Percentiles rank a stretch among this genome's conserved stretches.
Conservation (phyloP, 2,113 vertebrate species). For the Origma solitaria region DNA sequence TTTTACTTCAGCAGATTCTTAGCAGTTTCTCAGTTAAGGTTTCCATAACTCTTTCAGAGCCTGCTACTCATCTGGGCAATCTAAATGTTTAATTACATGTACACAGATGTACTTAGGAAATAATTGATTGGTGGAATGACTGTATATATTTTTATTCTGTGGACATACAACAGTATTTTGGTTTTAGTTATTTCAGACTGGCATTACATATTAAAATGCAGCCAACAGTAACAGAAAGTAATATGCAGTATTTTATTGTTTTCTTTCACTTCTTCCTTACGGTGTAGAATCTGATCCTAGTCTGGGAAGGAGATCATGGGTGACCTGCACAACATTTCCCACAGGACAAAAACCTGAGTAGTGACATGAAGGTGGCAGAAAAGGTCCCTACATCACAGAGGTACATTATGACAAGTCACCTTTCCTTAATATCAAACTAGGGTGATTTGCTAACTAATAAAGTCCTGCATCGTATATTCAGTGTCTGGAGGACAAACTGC, state of each 20-base stretch:
- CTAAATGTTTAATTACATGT: neutral
- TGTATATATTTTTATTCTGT: neutral
- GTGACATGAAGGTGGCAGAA: neutral
- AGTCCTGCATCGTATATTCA: neutral
- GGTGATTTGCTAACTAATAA: neutral
- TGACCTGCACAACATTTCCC: neutral
- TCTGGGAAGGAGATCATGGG: neutral
- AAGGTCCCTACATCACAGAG: neutral
- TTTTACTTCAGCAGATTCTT: neutral
- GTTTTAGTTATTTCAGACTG: neutral
- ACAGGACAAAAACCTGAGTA: neutral
- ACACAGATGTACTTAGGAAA: neutral
- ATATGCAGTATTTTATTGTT: neutral
- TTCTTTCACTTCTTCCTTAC: neutral
- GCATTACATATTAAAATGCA: neutral
- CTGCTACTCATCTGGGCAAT: neutral
- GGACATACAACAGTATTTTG: neutral
- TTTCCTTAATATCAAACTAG: neutral
- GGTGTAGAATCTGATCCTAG: neutral
- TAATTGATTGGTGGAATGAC: neutral
- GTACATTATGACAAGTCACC: neutral
- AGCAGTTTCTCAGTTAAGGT: neutral
- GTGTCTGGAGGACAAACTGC: neutral
- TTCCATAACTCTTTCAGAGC: neutral
- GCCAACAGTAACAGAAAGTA: neutral